Conservation (phyloP, 2,888 invertebrate species). For the Lamellibrachia columna region DNA sequence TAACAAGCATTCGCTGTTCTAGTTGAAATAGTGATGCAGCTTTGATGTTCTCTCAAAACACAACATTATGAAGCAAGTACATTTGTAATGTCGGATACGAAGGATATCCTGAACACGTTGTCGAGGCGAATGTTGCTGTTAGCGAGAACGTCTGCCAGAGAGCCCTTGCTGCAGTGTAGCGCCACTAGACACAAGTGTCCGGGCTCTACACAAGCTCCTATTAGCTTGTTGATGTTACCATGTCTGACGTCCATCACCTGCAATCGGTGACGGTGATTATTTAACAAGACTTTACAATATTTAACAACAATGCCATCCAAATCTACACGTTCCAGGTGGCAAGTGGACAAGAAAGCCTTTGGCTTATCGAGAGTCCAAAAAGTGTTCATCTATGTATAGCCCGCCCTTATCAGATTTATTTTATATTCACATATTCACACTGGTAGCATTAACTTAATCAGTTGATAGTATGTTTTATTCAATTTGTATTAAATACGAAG, state of each 20-base stretch:
- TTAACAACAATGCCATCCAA: not conserved
- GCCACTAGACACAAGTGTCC: conserved; percentile 38
- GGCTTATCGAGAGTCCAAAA: no score
- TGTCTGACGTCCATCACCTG: conserved; percentile 39
- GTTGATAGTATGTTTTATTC: no score
- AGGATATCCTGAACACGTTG: conserved; percentile 52
- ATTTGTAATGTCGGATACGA: conserved; percentile 44
- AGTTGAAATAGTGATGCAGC: not conserved
- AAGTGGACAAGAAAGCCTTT: no score
- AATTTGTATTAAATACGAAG: not conserved
- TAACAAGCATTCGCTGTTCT: no score
- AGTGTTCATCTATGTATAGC: no score
- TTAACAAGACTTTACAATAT: not conserved
- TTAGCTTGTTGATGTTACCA: conserved; percentile 40
- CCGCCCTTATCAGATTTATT: no score
- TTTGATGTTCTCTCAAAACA: not conserved
- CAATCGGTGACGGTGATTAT: not conserved
- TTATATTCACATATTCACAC: no score
- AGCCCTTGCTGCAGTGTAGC: conserved; percentile 48
- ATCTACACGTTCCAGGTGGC: no score
- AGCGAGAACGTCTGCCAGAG: conserved; percentile 52
- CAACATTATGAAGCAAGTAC: conserved; percentile 26
- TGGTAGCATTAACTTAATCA: no score
- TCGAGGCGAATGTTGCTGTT: conserved; percentile 53
- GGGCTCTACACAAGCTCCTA: conserved; percentile 44